phyloP scores from a whole-genome alignment of 2,888 invertebrate species.

The Crepidodera aurea region DNA sequence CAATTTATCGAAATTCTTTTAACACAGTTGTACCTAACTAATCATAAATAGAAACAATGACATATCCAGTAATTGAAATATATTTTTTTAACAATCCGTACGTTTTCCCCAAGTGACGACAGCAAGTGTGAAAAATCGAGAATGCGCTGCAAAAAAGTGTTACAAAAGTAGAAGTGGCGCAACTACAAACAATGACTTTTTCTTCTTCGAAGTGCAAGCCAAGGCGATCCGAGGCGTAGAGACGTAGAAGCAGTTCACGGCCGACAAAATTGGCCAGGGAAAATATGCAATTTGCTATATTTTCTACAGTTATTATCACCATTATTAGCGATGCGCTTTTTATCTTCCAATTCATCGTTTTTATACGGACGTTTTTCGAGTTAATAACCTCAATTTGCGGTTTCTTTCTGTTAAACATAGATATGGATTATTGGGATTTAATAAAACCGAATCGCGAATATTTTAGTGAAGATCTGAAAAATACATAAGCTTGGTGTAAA shows the following conservation, averaged over 20 bases:
- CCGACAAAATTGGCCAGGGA: conserved; percentile 29
- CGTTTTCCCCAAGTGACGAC: not conserved
- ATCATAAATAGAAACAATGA: too few relatives aligned
- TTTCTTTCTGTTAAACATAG: not conserved
- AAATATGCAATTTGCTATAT: conserved; percentile 35
- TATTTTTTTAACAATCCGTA: too few relatives aligned
- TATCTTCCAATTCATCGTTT: conserved; percentile 26
- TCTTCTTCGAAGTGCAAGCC: conserved; percentile 6
- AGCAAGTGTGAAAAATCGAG: conserved; percentile 5
- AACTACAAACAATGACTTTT: conserved; percentile 22
- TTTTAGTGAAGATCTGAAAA: too few relatives aligned
- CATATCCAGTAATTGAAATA: too few relatives aligned
- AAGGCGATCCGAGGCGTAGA: too few relatives aligned
- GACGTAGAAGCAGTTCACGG: conserved; percentile 26
- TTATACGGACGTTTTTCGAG: conserved; percentile 3
- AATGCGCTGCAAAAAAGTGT: conserved; percentile 6
- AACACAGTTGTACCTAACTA: too few relatives aligned
- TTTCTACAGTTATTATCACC: conserved; percentile 31
- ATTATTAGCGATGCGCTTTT: conserved; percentile 30
- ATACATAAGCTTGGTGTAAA: too few relatives aligned
- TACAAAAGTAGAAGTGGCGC: conserved; percentile 21
- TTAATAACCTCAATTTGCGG: conserved; percentile 10
- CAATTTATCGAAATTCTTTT: too few relatives aligned
- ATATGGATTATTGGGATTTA: too few relatives aligned
- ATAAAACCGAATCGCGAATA: too few relatives aligned